Evolutionary conservation across 37 sponge, comb jelly and placozoan species (phyloP), one percentile per base, ranked within the genome.

Genomic region (Aplysina aerophoba): DNA sequence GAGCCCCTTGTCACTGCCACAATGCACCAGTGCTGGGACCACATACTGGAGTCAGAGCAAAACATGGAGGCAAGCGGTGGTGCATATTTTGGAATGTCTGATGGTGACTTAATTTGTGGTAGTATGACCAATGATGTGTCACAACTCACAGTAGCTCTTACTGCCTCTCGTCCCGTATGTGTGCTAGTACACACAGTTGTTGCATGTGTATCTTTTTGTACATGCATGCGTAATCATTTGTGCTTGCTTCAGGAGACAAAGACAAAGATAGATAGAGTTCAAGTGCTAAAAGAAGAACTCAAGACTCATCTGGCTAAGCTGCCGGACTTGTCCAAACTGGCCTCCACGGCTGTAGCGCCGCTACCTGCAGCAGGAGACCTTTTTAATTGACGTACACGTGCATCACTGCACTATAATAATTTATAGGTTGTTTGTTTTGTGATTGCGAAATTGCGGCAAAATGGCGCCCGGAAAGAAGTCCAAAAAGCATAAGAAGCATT

Each of bases 331-430:
- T 86, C 94, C 25, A 84, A 85, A 44, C 71, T 94, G 54, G 75
- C 61, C 21, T 59, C 87, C 39, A 66, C 35, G 28, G 91, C 84
- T 17, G 80, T 97, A 17, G 95, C 93, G 16, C 98, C 98, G 24
- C 87, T 97, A 0, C 98, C 98, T 1, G 86, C 98, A 17, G 93
- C 85, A 0, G 94, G 94, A 37, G 96, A 96, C 83, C 92, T 96
- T 34, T 96, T 96, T 88, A 90, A 87, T 63, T 69, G 33, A 65
- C 65, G 68, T 64, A 66, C 66, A 5, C 6, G 55, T 35, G 22
- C n/a, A n/a, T n/a, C n/a, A n/a, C n/a, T 30, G 34, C 50, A 38
- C 72, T 4, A 71, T 25, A 34, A 20, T 81, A 24, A 55, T 55
- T 20, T 8, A 80, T 60, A 34, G 60, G 13, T 24, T 80, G 59